Evolutionary conservation across 2,113 vertebrate genomes (phyloP).

Genomic region (Eolophus roseicapilla): DNA sequence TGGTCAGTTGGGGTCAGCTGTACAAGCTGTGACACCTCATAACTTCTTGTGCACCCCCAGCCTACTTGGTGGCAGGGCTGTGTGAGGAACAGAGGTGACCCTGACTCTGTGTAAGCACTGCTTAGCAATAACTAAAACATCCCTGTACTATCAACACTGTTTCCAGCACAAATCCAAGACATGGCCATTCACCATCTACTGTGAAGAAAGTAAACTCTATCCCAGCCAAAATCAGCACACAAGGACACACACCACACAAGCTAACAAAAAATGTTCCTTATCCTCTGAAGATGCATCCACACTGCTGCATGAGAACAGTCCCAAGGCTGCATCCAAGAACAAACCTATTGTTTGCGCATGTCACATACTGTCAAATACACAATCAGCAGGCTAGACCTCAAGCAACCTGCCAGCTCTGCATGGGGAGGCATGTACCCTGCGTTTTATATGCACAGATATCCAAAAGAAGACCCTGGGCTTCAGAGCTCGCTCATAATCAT

Average conservation of each 20-base stretch:
- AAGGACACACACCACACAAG: background rate
- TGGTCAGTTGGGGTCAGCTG: background rate
- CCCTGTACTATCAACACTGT: background rate
- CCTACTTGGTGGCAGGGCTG: rapidly evolving
- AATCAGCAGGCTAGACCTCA: background rate
- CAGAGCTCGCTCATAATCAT: background rate
- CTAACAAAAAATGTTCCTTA: background rate
- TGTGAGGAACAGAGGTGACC: background rate
- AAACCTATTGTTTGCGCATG: background rate
- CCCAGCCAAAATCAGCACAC: background rate
- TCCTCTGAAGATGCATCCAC: background rate
- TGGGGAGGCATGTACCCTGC: rapidly evolving
- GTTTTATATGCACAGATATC: background rate
- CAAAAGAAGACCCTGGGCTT: background rate
- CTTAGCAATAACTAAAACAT: background rate
- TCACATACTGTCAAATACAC: background rate
- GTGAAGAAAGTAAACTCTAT: background rate
- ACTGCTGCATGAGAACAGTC: background rate
- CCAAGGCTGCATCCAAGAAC: background rate
- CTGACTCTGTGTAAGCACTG: background rate
- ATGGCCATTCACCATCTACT: background rate
- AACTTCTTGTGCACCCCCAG: background rate
- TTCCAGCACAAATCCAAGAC: background rate
- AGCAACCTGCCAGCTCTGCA: background rate
- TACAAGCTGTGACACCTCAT: background rate